Evolutionary conservation across 2,888 invertebrate species (phyloP), one percentile per base, ranked within the genome.

Genomic region (Aleiodes alternator): DNA sequence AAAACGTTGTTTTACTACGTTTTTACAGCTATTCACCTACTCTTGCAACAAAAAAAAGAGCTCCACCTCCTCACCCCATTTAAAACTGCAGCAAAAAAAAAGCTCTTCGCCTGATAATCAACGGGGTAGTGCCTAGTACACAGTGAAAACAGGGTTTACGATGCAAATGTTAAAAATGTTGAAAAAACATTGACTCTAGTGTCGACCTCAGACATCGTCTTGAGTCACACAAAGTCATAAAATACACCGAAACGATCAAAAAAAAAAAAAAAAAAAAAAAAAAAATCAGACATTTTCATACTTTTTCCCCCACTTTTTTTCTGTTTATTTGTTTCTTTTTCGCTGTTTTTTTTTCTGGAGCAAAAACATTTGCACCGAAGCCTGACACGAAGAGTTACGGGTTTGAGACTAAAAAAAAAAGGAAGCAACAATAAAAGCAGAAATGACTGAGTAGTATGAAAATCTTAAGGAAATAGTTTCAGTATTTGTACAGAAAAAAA

Each of bases 211-310:
- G 43, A 34, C 43, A 43, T 43, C 43, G 43, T 53, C 53, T 53
- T 53, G 53, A 53, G 14, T 53, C 16, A 53, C 53, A 53, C 53
- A 53, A 53, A 14, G 16, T 53, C 53, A 53, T 53, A 53, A 23
- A 8, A 16, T 16, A 14, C 16, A 53, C 9, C 78, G 69, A 79
- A 79, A 75, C 78, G 76, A 80, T 80, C 75, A 59, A 43, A 23
- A 59, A 43, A 56, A 51, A 75, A 59, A 43, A 56, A 51, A 75
- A 59, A 43, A n/a, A n/a, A n/a, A 59, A 43, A 23, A 59, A 43
- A 56, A 51, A 75, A 59, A 43, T 61, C 73, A 59, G 56, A 53
- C 68, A 48, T 55, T 38, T n/a, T 4, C 29, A 3, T 34, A 34
- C n/a, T 34, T 34, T 23, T 23, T 23, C 23, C 34, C 6, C 34